Evolutionary conservation across 2,888 invertebrate species (phyloP).

Genomic region (Apoda limacodes): DNA sequence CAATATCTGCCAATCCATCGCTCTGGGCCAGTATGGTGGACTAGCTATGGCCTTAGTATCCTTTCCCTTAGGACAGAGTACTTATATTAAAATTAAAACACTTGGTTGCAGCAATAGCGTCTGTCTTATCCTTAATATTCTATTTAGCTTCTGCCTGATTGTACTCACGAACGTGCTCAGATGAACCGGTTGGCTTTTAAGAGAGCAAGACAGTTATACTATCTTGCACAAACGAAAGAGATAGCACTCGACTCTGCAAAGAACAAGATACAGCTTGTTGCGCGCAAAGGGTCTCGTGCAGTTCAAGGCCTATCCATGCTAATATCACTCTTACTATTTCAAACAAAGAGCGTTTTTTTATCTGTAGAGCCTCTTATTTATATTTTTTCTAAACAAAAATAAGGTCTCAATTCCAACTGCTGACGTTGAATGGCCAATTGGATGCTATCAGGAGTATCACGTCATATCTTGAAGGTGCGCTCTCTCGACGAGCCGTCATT

Average conservation of each 20-base stretch:
- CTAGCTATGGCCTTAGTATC: no score
- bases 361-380: neutral
- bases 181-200: constrained; percentile 37
- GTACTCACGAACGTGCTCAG: constrained; percentile 33
- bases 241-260: no score
- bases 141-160: constrained; percentile 27
- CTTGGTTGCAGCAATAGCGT: constrained; percentile 19
- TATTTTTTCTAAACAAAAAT: constrained; percentile 7
- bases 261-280: no score
- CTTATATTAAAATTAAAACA: constrained; percentile 2
- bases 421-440: constrained; percentile 39
- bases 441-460: constrained; percentile 40
- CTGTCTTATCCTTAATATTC: constrained; percentile 30
- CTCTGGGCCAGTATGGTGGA: no score
- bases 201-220: constrained; percentile 25
- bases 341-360: constrained; percentile 1
- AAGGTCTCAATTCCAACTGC: constrained; percentile 22
- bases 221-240: constrained; percentile 26
- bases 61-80: no score
- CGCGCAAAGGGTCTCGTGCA: constrained; percentile 25
- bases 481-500: constrained; percentile 19
- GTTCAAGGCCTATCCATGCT: constrained; percentile 11
- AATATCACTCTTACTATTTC: constrained; percentile 16
- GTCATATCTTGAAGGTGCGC: constrained; percentile 20
- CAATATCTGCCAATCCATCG: no score